Base-by-base conservation (phyloP, 2,113 vertebrate genomes). In the Dasyprocta punctata region DNA sequence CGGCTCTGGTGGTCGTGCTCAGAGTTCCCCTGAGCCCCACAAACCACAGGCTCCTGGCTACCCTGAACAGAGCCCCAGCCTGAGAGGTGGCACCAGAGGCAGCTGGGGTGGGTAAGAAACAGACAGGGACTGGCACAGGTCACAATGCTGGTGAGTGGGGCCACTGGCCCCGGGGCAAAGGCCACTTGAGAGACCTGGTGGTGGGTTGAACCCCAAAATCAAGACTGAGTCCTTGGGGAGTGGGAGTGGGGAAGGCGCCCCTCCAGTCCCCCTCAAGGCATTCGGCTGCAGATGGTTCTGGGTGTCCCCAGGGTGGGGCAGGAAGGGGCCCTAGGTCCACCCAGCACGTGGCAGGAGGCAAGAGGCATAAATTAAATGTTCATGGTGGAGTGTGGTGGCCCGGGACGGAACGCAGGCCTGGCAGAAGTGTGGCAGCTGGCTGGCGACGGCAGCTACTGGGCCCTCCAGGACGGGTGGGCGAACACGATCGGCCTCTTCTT, bases 401-500 rank as follows among this genome's bases (percentile, higher is more conserved):
- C 9, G 1, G 78, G 63, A 1, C 1, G 36, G 83, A 26, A 54
- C 17, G 0, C 38, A 41, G 92, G 87, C 83, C 78, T 14, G 26
- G 44, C 0, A 4, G 77, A 19, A 28, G 69, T 17, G 1, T 0
- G 0, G 58, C 0, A 0, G 78, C 78, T 47, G 0, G 49, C 52
- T 0, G 65, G 65, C 0, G 0, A 14, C 0, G 0, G 7, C 36
- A 56, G 88, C 96, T 98, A 98, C 26, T 89, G 56, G 0, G 92
- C 92, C 20, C 90, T 98, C 99, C 99, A 99, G 1, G 99, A 98
- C 0, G 99, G 98, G 95, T 99, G 99, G 77, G 98, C 98, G 22
- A 99, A 99, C 77, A 98, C 5, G 0, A 99, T 99, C 47, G 98
- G 97, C 95, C 98, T 98, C 67, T 96, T 99, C 49, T 98, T 99